phyloP scores from a whole-genome alignment of 2,888 invertebrate genomes.

The Dynastes tityus region DNA sequence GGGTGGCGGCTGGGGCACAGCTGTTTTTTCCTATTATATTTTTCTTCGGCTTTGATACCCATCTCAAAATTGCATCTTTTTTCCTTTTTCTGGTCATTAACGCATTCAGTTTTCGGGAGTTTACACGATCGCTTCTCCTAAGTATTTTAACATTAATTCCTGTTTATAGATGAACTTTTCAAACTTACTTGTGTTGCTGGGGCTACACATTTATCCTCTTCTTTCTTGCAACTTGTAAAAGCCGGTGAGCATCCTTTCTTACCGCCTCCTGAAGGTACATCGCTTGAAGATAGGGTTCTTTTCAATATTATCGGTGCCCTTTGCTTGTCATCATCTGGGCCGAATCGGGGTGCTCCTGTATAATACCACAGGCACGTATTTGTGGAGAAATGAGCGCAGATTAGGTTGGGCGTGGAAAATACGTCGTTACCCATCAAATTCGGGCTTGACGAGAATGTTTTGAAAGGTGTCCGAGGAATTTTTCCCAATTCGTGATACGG shows the following conservation, averaged over 20 bases:
- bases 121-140: background rate
- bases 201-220: constrained; percentile 17
- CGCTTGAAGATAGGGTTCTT: background rate
- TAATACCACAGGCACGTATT: background rate
- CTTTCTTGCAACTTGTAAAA: constrained; percentile 9
- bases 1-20: background rate
- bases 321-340: background rate
- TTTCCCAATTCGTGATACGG: background rate
- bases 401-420: background rate
- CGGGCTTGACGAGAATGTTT: background rate
- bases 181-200: background rate
- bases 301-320: background rate
- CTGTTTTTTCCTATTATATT: background rate
- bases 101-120: background rate
- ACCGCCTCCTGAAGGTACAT: background rate
- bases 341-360: too few relatives aligned
- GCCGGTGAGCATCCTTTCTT: background rate
- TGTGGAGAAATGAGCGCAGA: background rate
- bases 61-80: constrained; percentile 27
- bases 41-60: constrained; percentile 11
- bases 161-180: too few relatives aligned
- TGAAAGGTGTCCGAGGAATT: background rate
- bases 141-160: too few relatives aligned
- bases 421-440: background rate
- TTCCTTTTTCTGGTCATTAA: background rate